phyloP scores from a whole-genome alignment of 2,888 invertebrate genomes.

The Tipula helvola region DNA sequence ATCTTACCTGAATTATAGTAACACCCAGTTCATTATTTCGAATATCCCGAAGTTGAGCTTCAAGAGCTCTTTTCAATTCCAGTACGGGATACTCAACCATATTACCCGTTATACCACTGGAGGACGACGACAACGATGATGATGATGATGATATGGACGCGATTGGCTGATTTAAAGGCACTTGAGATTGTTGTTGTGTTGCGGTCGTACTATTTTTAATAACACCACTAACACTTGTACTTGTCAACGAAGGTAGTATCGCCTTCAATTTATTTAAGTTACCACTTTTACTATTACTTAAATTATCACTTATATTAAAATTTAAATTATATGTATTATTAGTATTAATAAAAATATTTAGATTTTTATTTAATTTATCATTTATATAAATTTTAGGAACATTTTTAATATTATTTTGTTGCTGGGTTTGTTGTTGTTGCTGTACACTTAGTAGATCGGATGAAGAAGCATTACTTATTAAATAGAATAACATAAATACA shows the following conservation, averaged over 20 bases:
- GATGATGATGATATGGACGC: background rate
- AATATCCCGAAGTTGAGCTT: constrained; percentile 26
- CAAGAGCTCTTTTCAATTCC: constrained; percentile 19
- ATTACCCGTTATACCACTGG: background rate
- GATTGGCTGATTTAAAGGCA: background rate
- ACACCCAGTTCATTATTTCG: constrained; percentile 32
- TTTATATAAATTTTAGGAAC: background rate
- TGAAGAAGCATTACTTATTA: background rate
- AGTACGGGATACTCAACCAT: background rate
- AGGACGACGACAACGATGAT: background rate
- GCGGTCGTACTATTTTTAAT: background rate
- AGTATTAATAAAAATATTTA: background rate
- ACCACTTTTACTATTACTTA: background rate
- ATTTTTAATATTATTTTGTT: background rate
- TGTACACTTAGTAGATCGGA: background rate
- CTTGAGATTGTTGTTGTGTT: constrained; percentile 5
- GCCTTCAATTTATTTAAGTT: background rate
- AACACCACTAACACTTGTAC: background rate
- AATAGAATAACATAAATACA: background rate
- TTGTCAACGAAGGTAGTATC: background rate
- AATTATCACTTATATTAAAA: background rate
- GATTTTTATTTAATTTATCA: background rate
- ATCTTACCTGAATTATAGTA: constrained; percentile 29
- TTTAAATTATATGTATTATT: background rate
- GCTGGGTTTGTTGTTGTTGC: background rate